Percentiles rank a stretch among this genome's conserved stretches.
These are phyloP conservation scores for Bicyclus anynana DNA, from an alignment of 1,140 invertebrate genomes.

Conservation along the genomic window DNA sequence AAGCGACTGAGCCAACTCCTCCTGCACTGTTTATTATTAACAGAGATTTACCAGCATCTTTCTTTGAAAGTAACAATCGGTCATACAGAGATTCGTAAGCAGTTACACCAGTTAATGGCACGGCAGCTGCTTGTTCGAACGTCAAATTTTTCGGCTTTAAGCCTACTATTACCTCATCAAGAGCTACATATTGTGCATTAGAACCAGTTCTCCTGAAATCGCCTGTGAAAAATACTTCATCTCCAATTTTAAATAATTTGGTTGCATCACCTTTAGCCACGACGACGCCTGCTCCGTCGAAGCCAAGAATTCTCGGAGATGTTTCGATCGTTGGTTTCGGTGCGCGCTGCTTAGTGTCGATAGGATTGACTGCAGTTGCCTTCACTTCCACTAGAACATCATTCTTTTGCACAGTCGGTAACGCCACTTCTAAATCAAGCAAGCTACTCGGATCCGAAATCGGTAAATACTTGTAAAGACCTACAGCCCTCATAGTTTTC, in stretches of 20 bases:
- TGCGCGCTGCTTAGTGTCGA: conserved; percentile 57
- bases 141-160: conserved; percentile 58
- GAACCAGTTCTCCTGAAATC: conserved; percentile 51
- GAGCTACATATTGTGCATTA: conserved; percentile 59
- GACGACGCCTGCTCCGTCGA: conserved; percentile 57
- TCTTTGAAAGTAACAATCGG: conserved; percentile 42
- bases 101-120: conserved; percentile 56
- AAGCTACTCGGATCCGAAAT: conserved; percentile 54
- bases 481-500: conserved; percentile 59
- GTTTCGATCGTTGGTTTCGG: conserved; percentile 48
- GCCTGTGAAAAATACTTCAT: conserved; percentile 61
- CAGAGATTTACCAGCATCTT: conserved; percentile 58
- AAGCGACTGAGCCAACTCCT: conserved; percentile 61
- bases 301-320: conserved; percentile 54
- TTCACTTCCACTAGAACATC: conserved; percentile 63
- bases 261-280: conserved; percentile 46
- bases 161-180: conserved; percentile 51
- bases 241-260: conserved; percentile 47
- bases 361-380: conserved; percentile 59
- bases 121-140: conserved; percentile 63
- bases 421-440: conserved; percentile 47
- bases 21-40: conserved; percentile 64
- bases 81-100: conserved; percentile 59
- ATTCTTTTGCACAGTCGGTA: conserved; percentile 41
- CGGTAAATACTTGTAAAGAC: conserved; percentile 64